Evolutionary conservation across 2,113 vertebrate genomes (phyloP), one percentile per base, ranked within the genome.

Genomic region (Hippocampus barbouri): DNA sequence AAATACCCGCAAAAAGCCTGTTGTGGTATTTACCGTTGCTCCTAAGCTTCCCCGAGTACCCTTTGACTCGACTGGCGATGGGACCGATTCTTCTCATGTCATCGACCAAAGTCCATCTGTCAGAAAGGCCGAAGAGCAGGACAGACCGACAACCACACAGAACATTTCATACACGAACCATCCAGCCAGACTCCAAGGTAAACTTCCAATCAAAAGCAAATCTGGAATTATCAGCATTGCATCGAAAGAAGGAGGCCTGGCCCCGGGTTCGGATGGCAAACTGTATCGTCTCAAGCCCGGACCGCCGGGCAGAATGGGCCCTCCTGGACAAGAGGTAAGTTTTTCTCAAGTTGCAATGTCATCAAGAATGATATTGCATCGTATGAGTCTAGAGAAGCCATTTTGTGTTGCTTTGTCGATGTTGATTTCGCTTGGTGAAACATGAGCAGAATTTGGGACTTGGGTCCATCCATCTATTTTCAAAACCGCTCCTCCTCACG

Each of bases 281-380:
- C 79, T 2, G 59, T 84, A 86, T 62, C 82, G 10, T 0, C 43
- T 92, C 43, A 89, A 89, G 21, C 88, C 74, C 0, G 92, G 94
- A 1, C 88, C 84, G 0, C 87, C 78, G 0, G 95, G 95, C 4
- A 78, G 77, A 67, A 89, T 89, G 0, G 95, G 95, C 12, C 90
- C 89, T 0, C 90, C 87, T 0, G 95, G 95, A 49, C 78, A 68
- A 59, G 89, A 91, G 7, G 95, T 95, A 76, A 94, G 93, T 88
- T 8, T 9, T 25, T 30, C 10, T 21, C 0, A 20, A 73, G 18
- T 34, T 69, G 61, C 16, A 49, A 49, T 49, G 34, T 38, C 34
- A 38, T 38, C 34, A 38, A 38, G 34, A 21, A 54, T 70, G 38
- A 23, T 49, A 4, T 6, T 41, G 0, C 5, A 20, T 34, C 70